A percentile compares a stretch with the other conserved stretches of the same genome.
Evolutionary conservation across 2,888 invertebrate genomes (phyloP).

Genomic region (Melinaea menophilus): DNA sequence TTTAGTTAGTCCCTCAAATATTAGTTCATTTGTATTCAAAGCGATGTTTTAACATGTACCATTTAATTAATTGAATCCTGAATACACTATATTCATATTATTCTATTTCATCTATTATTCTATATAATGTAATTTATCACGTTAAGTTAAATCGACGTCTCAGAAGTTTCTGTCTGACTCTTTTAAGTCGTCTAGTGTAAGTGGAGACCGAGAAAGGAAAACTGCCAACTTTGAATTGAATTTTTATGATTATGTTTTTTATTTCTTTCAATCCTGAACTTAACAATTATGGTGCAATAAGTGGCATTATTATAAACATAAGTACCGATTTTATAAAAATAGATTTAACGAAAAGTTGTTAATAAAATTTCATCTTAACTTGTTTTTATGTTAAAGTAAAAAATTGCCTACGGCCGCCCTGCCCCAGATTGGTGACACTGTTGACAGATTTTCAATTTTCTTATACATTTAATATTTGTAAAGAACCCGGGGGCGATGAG

Average conservation of each 20-base stretch:
- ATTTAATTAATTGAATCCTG: not conserved
- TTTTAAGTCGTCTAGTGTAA: conserved; percentile 50
- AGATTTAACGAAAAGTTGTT: conserved; percentile 48
- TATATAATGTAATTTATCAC: conserved; percentile 39
- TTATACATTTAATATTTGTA: too few species aligned
- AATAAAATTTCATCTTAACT: conserved; percentile 46
- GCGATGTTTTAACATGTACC: not conserved
- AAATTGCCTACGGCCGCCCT: conserved; percentile 9
- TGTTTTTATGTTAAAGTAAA: conserved; percentile 12
- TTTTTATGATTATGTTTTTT: conserved; percentile 69
- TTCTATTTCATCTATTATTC: conserved; percentile 28
- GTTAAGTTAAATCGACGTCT: conserved; percentile 72
- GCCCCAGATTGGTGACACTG: not conserved
- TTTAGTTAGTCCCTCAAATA: too few species aligned
- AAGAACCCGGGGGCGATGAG: too few species aligned
- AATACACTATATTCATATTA: conserved; percentile 9
- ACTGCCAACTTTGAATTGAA: conserved; percentile 52
- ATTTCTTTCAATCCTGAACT: conserved; percentile 57
- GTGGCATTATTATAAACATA: conserved; percentile 34
- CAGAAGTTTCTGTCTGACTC: conserved; percentile 58
- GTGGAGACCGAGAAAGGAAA: conserved; percentile 60
- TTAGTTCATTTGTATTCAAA: too few species aligned
- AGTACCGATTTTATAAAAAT: conserved; percentile 44
- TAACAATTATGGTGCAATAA: conserved; percentile 47
- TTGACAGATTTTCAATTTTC: too few species aligned